phyloP scores from a whole-genome alignment of 1,140 invertebrate genomes.

The Galleria mellonella region DNA sequence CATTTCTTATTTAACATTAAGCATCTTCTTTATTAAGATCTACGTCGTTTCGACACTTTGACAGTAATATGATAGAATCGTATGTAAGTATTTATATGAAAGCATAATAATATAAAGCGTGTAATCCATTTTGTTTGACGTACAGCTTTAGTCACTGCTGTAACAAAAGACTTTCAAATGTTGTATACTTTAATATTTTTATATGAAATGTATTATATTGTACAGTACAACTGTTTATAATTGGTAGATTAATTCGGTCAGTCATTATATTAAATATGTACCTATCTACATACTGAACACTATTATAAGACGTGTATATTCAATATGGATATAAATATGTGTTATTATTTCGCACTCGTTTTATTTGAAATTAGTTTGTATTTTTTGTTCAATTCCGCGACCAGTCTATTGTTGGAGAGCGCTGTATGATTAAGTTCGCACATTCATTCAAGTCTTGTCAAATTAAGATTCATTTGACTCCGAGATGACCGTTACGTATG shows the following conservation, averaged over 20 bases:
- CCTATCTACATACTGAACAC: conserved; percentile 12
- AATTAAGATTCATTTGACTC: conserved; percentile 43
- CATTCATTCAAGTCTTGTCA: conserved; percentile 35
- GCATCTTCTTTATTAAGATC: too few relatives aligned
- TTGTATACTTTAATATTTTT: conserved; percentile 12
- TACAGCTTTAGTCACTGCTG: too few relatives aligned
- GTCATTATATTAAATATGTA: conserved; percentile 11
- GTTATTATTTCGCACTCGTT: conserved; percentile 18
- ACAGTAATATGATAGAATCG: too few relatives aligned
- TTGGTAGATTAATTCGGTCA: conserved; percentile 8
- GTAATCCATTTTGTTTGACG: too few relatives aligned
- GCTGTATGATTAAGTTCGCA: conserved; percentile 36
- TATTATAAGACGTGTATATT: conserved; percentile 21
- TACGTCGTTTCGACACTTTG: too few relatives aligned
- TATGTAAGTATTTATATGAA: too few relatives aligned
- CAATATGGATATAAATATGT: conserved; percentile 23
- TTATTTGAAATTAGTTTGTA: conserved; percentile 12
- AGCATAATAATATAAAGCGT: too few relatives aligned
- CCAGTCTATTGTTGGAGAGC: conserved; percentile 20
- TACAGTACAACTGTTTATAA: conserved; percentile 14
- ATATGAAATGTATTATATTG: conserved; percentile 22
- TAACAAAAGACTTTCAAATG: too few relatives aligned
- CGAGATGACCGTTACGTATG: conserved; percentile 33
- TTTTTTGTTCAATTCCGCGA: conserved; percentile 11
- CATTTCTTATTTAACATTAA: too few relatives aligned